Conservation (phyloP, 1,140 invertebrate genomes). For the Drosophila melanica region DNA sequence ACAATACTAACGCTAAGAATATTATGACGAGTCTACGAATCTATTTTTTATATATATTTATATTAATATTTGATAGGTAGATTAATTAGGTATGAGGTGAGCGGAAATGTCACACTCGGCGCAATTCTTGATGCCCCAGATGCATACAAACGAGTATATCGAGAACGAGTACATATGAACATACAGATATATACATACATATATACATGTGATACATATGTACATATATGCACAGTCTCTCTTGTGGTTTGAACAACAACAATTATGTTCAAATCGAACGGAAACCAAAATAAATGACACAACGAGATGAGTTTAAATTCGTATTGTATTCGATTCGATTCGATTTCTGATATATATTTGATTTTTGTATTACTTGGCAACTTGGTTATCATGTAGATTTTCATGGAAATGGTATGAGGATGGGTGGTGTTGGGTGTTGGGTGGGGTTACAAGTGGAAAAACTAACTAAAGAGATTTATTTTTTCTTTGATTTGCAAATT, state of each 20-base stretch:
- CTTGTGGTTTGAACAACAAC: constrained; percentile 64
- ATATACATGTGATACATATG: constrained; percentile 2
- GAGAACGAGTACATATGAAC: constrained; percentile 4
- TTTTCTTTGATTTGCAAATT: constrained; percentile 41
- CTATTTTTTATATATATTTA: constrained; percentile 1
- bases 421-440: too few relatives aligned
- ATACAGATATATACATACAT: constrained; percentile 6
- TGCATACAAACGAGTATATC: constrained; percentile 17
- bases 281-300: constrained; percentile 61
- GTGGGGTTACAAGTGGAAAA: constrained; percentile 32
- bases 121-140: constrained; percentile 32
- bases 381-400: neutral
- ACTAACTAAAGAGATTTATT: constrained; percentile 66
- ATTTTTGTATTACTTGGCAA: constrained; percentile 7
- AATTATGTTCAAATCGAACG: constrained; percentile 74
- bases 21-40: constrained; percentile 1
- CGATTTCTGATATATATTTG: neutral
- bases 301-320: constrained; percentile 21
- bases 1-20: constrained; percentile 13
- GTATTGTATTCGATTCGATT: constrained; percentile 4
- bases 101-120: constrained; percentile 41
- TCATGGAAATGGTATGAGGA: constrained; percentile 6
- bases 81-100: constrained; percentile 27
- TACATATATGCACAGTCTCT: constrained; percentile 50
- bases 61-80: neutral